Percentiles rank a stretch among this genome's conserved stretches.
These are phyloP conservation scores for Oithona nana DNA, from an alignment of 2,888 invertebrate species.

Conservation along the genomic window DNA sequence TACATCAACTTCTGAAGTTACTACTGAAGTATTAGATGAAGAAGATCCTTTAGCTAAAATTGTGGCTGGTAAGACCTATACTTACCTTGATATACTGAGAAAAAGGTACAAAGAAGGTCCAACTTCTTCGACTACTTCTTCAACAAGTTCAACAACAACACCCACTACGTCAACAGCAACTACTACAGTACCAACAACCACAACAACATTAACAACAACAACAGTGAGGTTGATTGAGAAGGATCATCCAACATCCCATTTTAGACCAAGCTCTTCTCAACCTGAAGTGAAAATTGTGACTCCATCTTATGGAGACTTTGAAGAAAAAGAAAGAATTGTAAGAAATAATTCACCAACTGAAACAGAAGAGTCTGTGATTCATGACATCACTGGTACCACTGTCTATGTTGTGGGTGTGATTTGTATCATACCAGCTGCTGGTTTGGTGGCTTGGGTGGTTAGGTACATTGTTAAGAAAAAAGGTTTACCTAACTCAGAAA, in stretches of 20 bases:
- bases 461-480: not conserved
- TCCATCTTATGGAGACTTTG: not conserved
- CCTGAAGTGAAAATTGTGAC: not conserved
- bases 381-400: conserved; percentile 13
- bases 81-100: not conserved
- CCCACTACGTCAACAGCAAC: conserved; percentile 26
- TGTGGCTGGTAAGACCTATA: not conserved
- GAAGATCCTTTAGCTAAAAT: not conserved
- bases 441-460: conserved; percentile 2
- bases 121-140: conserved; percentile 25
- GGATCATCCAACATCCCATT: not conserved
- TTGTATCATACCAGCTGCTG: conserved; percentile 5
- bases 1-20: too few species aligned
- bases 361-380: not conserved
- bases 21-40: not conserved
- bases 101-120: conserved; percentile 4
- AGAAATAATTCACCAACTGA: not conserved
- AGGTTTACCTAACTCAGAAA: not conserved
- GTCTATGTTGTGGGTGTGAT: conserved; percentile 12
- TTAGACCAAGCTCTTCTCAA: too few species aligned
- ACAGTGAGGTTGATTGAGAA: not conserved
- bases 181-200: conserved; percentile 27
- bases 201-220: conserved; percentile 17
- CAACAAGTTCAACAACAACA: conserved; percentile 25
- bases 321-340: not conserved